Conservation (phyloP, 2,888 invertebrate species). For the Tenthredo amoena region DNA sequence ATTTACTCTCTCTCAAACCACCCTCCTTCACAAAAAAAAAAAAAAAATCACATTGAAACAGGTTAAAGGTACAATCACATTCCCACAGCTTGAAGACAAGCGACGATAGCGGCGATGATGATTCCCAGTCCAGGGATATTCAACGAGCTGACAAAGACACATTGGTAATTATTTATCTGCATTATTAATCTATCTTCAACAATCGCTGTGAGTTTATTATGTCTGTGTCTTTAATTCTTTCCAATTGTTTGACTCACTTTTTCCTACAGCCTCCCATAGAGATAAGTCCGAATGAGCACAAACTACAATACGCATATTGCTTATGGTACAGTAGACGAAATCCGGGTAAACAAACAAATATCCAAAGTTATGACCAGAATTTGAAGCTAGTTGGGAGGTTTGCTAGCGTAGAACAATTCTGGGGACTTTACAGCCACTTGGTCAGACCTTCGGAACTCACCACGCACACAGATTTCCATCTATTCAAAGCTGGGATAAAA, state of each 20-base stretch:
- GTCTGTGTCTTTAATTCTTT: slow-evolving; percentile 18
- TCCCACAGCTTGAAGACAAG: slow-evolving; percentile 81
- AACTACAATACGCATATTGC: slow-evolving; percentile 95
- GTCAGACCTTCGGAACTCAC: slow-evolving; percentile 93
- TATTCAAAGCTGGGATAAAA: slow-evolving; percentile 98
- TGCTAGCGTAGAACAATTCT: slow-evolving; percentile 98
- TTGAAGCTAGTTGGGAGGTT: slow-evolving; percentile 93
- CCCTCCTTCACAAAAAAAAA: slow-evolving; percentile 17
- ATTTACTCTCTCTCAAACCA: background rate
- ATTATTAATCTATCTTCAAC: background rate
- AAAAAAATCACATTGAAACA: background rate
- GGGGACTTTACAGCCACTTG: slow-evolving; percentile 96
- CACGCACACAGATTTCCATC: slow-evolving; percentile 95
- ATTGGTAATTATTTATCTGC: slow-evolving; percentile 68
- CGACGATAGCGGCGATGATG: slow-evolving; percentile 85
- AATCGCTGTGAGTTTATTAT: background rate
- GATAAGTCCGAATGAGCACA: slow-evolving; percentile 92
- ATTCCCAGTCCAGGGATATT: slow-evolving; percentile 78
- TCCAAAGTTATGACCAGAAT: slow-evolving; percentile 86
- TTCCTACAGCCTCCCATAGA: slow-evolving; percentile 82
- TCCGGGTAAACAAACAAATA: slow-evolving; percentile 81
- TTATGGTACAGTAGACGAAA: slow-evolving; percentile 90
- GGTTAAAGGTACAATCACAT: background rate
- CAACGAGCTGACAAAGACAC: slow-evolving; percentile 73
- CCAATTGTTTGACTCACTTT: slow-evolving; percentile 38